phyloP scores from a whole-genome alignment of 2,888 invertebrate species.

The Mythimna vitellina region DNA sequence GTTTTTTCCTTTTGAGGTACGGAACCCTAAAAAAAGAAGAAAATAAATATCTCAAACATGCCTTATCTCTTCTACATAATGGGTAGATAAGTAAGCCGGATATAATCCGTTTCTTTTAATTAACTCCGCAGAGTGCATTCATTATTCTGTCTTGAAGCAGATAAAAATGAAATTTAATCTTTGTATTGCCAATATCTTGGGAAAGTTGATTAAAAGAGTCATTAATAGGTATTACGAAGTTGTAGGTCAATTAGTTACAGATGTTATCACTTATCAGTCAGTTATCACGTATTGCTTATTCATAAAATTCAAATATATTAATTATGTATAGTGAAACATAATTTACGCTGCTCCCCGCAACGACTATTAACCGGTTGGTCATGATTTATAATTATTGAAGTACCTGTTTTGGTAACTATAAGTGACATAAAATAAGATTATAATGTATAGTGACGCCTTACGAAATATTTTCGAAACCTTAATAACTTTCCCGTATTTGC shows the following conservation, averaged over 20 bases:
- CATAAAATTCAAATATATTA: conserved; percentile 5
- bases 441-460: background rate
- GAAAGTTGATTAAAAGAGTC: conserved; percentile 17
- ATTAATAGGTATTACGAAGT: conserved; percentile 25
- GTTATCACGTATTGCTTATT: conserved; percentile 12
- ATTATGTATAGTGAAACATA: conserved; percentile 2
- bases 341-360: conserved; percentile 18
- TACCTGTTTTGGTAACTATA: conserved; percentile 21
- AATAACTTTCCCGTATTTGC: background rate
- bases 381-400: conserved; percentile 1
- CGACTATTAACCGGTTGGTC: conserved; percentile 6
- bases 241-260: conserved; percentile 20
- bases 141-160: conserved; percentile 2
- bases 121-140: conserved; percentile 16
- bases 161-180: conserved; percentile 43
- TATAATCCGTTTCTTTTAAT: conserved; percentile 39
- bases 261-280: conserved; percentile 24
- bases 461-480: background rate
- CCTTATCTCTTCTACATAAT: conserved; percentile 6
- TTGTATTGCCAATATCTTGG: conserved; percentile 33
- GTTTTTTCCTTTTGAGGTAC: too few relatives aligned
- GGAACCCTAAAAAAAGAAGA: too few relatives aligned
- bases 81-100: background rate
- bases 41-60: background rate
- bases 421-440: conserved; percentile 16